Base-by-base conservation (phyloP, 92 coral and sea anemone genomes). In the Porites cylindrica region DNA sequence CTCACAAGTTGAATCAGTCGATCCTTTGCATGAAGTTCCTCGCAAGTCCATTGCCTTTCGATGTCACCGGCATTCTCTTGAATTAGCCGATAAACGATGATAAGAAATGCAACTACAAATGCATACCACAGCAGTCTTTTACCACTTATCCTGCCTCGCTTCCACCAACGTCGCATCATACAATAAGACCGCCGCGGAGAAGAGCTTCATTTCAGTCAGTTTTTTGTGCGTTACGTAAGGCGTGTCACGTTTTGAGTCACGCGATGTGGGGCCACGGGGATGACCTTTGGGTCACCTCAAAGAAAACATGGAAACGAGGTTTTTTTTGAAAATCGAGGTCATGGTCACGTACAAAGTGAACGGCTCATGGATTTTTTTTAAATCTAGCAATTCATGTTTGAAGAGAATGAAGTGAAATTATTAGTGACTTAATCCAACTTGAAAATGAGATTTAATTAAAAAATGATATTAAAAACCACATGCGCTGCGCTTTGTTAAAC, bases 21-120 rank as follows among this genome's bases (percentile, higher is more conserved):
- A 52, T 85, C 89, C 16, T 24, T 78, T 0, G 89, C 89, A 17
- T 47, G 56, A 17, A 85, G 89, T 56, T 85, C 82, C 21, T 66
- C 83, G 19, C 89, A 85, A 17, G 77, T 85, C 76, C 83, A 66
- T 10, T 85, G 47, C 43, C 38, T 76, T 68, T 77, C 89, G 53
- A 76, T 73, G 16, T 63, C 51, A 8, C 24, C 11, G 1, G 43
- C 32, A 19, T 83, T 56, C 11, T 74, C 66, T 72, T 13, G 4
- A 66, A 83, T 51, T 16, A 23, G 16, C 51, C 20, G 19, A 64
- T 21, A 63, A 14, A 74, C 54, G 7, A 74, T 47, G 75, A 62
- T 13, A 43, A 74, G 24, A 21, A 73, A 19, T 26, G 64, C 10
- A 64, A 52, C 87, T 63, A 83, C 12, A 83, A 13, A 51, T 11